These are phyloP conservation scores for Passer domesticus DNA, from an alignment of 2,113 vertebrate genomes.

Conservation along the genomic window DNA sequence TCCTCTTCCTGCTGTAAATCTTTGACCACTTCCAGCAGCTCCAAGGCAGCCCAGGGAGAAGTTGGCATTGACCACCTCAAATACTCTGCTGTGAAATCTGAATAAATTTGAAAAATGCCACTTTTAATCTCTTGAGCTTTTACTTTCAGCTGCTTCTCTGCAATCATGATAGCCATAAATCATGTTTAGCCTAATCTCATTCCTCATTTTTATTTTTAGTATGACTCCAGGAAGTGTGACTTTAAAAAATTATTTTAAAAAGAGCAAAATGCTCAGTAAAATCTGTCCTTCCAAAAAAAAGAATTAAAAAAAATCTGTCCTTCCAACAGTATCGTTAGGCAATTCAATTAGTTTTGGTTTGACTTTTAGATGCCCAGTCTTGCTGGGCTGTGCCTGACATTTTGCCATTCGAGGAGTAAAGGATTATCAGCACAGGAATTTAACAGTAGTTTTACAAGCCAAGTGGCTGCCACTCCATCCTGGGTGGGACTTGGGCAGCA, in stretches of 20 bases:
- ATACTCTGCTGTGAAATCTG: background rate
- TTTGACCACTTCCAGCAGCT: background rate
- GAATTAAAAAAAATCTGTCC: background rate
- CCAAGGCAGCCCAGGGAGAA: background rate
- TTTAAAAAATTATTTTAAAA: background rate
- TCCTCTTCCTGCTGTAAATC: background rate
- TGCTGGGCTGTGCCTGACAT: background rate
- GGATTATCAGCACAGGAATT: background rate
- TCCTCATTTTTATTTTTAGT: slow-evolving; percentile 32
- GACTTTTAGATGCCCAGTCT: background rate
- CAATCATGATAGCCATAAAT: background rate
- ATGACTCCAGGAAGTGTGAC: background rate
- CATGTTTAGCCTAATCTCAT: background rate
- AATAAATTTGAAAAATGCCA: background rate
- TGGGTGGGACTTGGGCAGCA: background rate
- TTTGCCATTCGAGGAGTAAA: background rate
- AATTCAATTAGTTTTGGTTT: background rate
- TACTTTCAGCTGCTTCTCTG: background rate
- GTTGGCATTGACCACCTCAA: background rate
- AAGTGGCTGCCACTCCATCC: background rate
- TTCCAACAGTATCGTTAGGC: background rate
- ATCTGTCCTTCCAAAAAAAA: background rate
- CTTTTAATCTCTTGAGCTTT: slow-evolving; percentile 1
- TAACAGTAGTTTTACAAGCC: background rate
- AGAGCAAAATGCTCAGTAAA: background rate